A percentile compares a stretch with the other conserved stretches of the same genome.
Conservation (phyloP, 1,140 invertebrate species). For the Lerema accius region DNA sequence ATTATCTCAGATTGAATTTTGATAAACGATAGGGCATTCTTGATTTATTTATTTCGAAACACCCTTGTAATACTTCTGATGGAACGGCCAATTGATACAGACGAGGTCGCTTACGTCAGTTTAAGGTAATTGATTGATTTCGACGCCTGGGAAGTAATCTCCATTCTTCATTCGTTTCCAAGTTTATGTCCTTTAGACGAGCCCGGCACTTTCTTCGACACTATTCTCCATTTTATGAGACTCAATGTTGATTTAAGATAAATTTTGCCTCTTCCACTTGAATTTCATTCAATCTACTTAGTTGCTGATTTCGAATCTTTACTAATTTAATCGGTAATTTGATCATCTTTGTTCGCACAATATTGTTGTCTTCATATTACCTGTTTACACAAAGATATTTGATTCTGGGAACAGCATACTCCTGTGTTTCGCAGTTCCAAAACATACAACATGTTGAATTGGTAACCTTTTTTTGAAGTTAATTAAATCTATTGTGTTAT, state of each 20-base stretch:
- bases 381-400: no score
- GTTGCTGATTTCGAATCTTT: background rate
- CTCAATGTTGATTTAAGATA: background rate
- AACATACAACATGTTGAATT: no score
- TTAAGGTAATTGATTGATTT: slow-evolving; percentile 59
- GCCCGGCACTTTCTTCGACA: slow-evolving; percentile 10
- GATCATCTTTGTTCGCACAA: no score
- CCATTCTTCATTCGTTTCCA: slow-evolving; percentile 38
- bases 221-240: slow-evolving; percentile 13
- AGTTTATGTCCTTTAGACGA: slow-evolving; percentile 24
- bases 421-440: no score
- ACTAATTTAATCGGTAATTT: no score
- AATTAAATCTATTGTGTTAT: no score
- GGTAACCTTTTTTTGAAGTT: no score
- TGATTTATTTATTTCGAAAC: slow-evolving; percentile 66
- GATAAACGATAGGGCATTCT: slow-evolving; percentile 52
- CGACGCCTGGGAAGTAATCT: slow-evolving; percentile 41
- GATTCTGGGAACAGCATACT: no score
- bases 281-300: slow-evolving; percentile 2
- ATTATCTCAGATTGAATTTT: slow-evolving; percentile 48
- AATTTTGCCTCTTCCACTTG: background rate
- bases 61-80: slow-evolving; percentile 51
- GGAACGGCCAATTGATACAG: slow-evolving; percentile 57
- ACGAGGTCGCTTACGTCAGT: slow-evolving; percentile 45
- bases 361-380: no score